Evolutionary conservation across 2,797 vertebrate genomes (phyloP).

Genomic region (Varecia variegata): DNA sequence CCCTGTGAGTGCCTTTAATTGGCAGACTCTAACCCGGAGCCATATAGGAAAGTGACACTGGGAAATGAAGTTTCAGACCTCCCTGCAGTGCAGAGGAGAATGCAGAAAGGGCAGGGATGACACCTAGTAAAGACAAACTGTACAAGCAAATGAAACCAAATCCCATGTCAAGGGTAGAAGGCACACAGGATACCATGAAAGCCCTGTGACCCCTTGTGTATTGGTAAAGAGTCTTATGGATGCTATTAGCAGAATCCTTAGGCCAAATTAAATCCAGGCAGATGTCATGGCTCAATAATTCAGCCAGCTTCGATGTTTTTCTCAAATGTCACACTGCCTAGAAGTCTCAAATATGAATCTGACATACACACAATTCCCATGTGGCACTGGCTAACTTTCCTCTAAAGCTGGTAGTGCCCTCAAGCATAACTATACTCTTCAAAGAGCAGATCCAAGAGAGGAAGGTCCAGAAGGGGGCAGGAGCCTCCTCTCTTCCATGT

Average conservation of each 20-base stretch:
- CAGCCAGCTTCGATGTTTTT: not conserved
- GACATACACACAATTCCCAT: not conserved
- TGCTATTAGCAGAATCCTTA: not conserved
- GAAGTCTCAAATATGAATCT: not conserved
- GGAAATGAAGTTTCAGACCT: not conserved
- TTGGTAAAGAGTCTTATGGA: not conserved
- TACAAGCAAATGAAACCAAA: not conserved
- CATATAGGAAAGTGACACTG: not conserved
- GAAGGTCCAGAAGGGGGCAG: not conserved
- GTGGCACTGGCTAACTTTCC: not conserved
- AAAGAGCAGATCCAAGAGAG: not conserved
- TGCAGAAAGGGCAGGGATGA: not conserved
- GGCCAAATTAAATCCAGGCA: not conserved
- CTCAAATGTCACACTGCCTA: slow-evolving; percentile 32
- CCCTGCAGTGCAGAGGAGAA: not conserved
- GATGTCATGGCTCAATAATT: not conserved
- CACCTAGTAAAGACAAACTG: not conserved
- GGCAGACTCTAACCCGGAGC: not conserved
- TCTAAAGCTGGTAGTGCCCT: not conserved
- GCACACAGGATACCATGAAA: not conserved
- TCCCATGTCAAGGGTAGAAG: not conserved
- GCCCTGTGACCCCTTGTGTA: not conserved
- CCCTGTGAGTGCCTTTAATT: not conserved
- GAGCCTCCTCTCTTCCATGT: not conserved
- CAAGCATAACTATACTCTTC: not conserved